Evolutionary conservation across 2,888 invertebrate genomes (phyloP), one percentile per base, ranked within the genome.

Genomic region (Andrena haemorrhoa): DNA sequence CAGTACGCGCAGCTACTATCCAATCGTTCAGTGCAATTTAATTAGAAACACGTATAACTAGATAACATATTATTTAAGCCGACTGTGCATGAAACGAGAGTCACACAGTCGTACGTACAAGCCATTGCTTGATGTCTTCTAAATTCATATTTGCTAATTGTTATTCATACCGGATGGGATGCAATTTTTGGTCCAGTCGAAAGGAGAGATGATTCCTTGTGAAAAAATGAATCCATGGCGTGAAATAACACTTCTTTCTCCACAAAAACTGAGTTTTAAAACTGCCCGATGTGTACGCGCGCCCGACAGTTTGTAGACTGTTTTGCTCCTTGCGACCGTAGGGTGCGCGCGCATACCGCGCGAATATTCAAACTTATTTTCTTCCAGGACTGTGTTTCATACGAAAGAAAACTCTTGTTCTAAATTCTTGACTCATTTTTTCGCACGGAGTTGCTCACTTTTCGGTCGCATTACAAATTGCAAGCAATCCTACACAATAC

Each of bases 21-120:
- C 56, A 76, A 53, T 75, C 51, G 41, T 68, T 75, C 65, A 79
- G 85, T 85, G 85, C 85, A 85, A 85, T 85, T 82, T 61, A 77
- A 76, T 10, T 66, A 75, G 47, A 66, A 75, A 69, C 26, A 70
- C 75, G 65, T 75, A 61, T 76, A 70, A 66, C n/a, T 70, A 68
- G 68, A 60, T 33, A 47, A 61, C 61, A 41, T 66, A 79, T 51
- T 64, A 53, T 75, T 78, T 75, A 83, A 74, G 70, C 58, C 35
- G 60, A 77, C 69, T 68, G 64, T 56, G 70, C 64, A 65, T 61
- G 23, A n/a, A 69, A 51, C 29, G 31, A 49, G 29, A 70, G 58
- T 51, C 26, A 65, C 20, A 20, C 58, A 51, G 51, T 58, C 51
- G 51, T 51, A 53, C 49, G 49, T 47, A 56, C 20, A 35, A 70